Conservation (phyloP, 2,113 vertebrate genomes). For the Pyrgilauda ruficollis region DNA sequence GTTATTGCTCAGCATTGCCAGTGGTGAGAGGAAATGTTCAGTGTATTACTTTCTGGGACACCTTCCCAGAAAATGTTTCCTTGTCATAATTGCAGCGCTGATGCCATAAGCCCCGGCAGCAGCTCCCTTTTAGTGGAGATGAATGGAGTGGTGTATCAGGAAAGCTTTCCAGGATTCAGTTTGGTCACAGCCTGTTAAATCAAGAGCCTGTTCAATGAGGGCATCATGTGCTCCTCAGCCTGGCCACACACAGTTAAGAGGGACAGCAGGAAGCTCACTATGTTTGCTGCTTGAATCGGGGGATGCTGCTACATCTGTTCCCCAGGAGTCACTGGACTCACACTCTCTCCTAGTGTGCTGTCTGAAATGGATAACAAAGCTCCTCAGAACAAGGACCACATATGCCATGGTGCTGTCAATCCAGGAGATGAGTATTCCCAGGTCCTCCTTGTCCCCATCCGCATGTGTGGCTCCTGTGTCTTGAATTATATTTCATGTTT, state of each 20-base stretch:
- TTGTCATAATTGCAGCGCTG: background rate
- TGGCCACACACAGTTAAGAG: background rate
- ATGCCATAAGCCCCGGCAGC: background rate
- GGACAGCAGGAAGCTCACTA: background rate
- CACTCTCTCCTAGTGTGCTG: fast-evolving
- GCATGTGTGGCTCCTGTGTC: background rate
- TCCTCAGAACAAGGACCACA: background rate
- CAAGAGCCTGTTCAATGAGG: background rate
- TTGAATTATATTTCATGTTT: background rate
- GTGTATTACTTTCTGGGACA: background rate
- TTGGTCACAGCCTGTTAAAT: background rate
- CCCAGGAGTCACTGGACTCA: too few species aligned
- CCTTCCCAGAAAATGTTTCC: slow-evolving; percentile 5
- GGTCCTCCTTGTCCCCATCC: background rate
- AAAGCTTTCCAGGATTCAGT: background rate
- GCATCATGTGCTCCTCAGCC: background rate
- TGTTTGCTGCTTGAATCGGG: background rate
- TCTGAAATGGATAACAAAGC: background rate
- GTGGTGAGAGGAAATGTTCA: background rate
- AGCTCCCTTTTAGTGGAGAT: background rate
- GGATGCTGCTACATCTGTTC: background rate
- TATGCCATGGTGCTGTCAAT: background rate
- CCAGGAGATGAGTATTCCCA: background rate
- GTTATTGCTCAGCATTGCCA: background rate
- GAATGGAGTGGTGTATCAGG: background rate